Base-by-base conservation (phyloP, 1,140 invertebrate genomes). In the Orius laevigatus region DNA sequence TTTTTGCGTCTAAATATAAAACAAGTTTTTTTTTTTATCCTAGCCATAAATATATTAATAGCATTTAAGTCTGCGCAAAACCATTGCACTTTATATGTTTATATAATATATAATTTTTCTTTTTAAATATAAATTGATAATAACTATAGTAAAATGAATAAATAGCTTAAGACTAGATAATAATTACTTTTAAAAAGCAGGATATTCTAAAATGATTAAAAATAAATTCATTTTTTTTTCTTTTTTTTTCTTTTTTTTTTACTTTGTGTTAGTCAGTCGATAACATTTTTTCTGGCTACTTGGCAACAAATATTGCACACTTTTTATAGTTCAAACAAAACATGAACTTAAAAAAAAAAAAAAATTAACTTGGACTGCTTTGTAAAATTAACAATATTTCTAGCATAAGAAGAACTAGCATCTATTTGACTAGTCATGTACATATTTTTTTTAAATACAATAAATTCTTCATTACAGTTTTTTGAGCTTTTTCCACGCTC, bases 101-200 rank as follows among this genome's bases (percentile, higher is more conserved):
- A 12, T 31, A 32, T 25, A 25, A 32, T 45, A 45, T 32, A 45
- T 4, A 4, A 6, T 45, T 32, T 48, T 19, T 43, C 32, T 40
- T 25, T 50, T 34, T 14, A 8, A 20, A 46, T 46, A 50, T 39
- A 51, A 20, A 39, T 51, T 11, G 34, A 46, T 20, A 49, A 53
- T 54, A 50, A 53, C 41, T 50, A 50, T 53, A 49, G 45, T 49
- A 53, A 53, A 53, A 53, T 48, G 52, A 53, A 53, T 51, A 49
- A 51, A 48, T 54, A 51, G 32, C 53, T 54, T 54, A 54, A 35
- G 46, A 51, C 40, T 51, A 54, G 49, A 44, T 50, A 54, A 51
- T 54, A 48, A 54, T 25, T 48, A 40, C 38, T 45, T 47, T 42
- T 53, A 48, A 54, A 51, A 54, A 54, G 53, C 53, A 35, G 53